Evolutionary conservation across 2,888 invertebrate species (phyloP).

Genomic region (Thysanoteuthis rhombus): DNA sequence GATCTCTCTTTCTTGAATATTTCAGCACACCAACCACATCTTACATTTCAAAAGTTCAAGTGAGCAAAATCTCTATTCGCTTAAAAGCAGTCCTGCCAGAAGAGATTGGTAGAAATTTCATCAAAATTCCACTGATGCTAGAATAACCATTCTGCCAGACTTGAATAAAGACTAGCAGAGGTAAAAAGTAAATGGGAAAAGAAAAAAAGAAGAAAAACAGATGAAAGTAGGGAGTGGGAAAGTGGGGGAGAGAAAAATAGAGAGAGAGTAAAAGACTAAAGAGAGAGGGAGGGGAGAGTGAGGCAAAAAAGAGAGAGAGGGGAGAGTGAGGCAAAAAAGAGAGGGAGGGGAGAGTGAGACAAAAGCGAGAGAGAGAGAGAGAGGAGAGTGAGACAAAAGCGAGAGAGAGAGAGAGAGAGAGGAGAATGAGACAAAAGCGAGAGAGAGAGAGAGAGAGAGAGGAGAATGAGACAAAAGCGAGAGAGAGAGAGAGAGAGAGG

Average conservation of each 20-base stretch:
- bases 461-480: background rate
- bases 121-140: slow-evolving; percentile 29
- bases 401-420: background rate
- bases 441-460: background rate
- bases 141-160: background rate
- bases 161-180: background rate
- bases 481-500: background rate
- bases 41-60: too few relatives aligned
- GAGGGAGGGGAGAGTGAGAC: too few relatives aligned
- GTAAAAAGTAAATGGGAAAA: too few relatives aligned
- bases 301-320: too few relatives aligned
- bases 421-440: slow-evolving; percentile 29
- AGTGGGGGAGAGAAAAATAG: too few relatives aligned
- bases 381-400: background rate
- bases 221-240: too few relatives aligned
- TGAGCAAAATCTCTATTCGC: background rate
- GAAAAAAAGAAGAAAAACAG: too few relatives aligned
- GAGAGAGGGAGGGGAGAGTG: too few relatives aligned
- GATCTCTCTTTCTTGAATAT: too few relatives aligned
- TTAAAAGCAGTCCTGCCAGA: background rate
- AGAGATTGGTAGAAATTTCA: background rate
- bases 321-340: too few relatives aligned
- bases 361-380: background rate
- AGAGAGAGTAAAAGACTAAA: too few relatives aligned
- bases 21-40: too few relatives aligned